Percentiles rank a stretch among this genome's conserved stretches.
phyloP scores from a whole-genome alignment of 2,113 vertebrate genomes.

The Saiga tatarica region DNA sequence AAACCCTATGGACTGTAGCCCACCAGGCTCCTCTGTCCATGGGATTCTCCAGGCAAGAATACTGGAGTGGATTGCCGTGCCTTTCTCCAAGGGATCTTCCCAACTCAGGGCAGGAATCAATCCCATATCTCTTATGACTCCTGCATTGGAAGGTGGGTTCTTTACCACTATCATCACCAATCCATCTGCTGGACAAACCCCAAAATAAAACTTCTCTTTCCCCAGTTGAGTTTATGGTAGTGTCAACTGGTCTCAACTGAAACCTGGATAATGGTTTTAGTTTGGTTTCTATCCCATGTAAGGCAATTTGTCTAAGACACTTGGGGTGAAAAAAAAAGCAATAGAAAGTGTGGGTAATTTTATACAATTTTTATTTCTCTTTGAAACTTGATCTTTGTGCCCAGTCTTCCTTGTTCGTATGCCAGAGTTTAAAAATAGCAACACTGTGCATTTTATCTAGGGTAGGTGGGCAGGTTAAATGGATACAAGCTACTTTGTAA shows the following conservation, averaged over 20 bases:
- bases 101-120: background rate
- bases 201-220: background rate
- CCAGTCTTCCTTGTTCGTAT: background rate
- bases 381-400: background rate
- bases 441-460: background rate
- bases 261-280: background rate
- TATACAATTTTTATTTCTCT: background rate
- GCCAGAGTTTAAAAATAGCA: background rate
- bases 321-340: background rate
- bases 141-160: background rate
- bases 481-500: background rate
- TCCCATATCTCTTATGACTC: background rate
- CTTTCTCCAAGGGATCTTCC: background rate
- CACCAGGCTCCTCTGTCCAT: background rate
- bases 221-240: background rate
- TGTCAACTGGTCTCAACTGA: background rate
- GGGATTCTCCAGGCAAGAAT: background rate
- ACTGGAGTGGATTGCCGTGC: background rate
- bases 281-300: background rate
- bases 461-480: background rate
- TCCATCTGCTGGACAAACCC: background rate
- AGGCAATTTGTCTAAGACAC: background rate
- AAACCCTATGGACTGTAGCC: background rate
- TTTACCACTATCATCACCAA: background rate
- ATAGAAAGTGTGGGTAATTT: background rate